A percentile compares a stretch with the other conserved stretches of the same genome.
phyloP scores from a whole-genome alignment of 2,797 vertebrate species.

The Lacerta agilis region DNA sequence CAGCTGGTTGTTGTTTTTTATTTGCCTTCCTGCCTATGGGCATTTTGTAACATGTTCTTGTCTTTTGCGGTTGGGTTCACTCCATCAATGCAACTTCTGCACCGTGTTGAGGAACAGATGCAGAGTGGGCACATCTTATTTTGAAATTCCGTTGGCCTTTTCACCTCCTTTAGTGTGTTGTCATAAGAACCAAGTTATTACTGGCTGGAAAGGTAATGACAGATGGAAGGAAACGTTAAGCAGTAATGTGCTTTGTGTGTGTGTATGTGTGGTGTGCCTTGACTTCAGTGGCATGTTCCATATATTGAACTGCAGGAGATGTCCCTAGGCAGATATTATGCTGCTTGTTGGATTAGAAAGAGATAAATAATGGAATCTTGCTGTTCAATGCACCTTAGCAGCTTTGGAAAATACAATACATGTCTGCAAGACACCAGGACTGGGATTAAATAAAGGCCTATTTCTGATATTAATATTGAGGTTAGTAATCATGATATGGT shows the following conservation, averaged over 20 bases:
- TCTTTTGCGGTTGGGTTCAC: conserved; percentile 30
- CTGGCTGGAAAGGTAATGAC: conserved; percentile 8
- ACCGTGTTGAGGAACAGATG: conserved; percentile 25
- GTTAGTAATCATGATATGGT: background rate
- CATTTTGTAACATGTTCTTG: conserved; percentile 15
- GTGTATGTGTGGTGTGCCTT: background rate
- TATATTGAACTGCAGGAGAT: conserved; percentile 2
- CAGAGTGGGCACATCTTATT: conserved; percentile 30
- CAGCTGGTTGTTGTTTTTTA: conserved; percentile 19
- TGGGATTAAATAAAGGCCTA: background rate
- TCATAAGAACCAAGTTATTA: conserved; percentile 9
- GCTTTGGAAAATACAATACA: background rate
- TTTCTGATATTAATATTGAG: background rate
- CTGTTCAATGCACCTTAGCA: background rate
- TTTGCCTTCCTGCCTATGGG: conserved; percentile 13
- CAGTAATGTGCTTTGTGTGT: background rate
- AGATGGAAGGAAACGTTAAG: conserved; percentile 21
- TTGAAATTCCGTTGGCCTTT: conserved; percentile 35
- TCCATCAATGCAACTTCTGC: conserved; percentile 14
- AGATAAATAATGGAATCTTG: background rate
- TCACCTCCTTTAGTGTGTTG: conserved; percentile 4
- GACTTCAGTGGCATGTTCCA: background rate
- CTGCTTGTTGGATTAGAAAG: background rate
- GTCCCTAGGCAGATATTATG: background rate
- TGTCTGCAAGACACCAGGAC: background rate